Evolutionary conservation across 2,797 vertebrate genomes (phyloP), one percentile per base, ranked within the genome.

Genomic region (Amphiprion clarkii): DNA sequence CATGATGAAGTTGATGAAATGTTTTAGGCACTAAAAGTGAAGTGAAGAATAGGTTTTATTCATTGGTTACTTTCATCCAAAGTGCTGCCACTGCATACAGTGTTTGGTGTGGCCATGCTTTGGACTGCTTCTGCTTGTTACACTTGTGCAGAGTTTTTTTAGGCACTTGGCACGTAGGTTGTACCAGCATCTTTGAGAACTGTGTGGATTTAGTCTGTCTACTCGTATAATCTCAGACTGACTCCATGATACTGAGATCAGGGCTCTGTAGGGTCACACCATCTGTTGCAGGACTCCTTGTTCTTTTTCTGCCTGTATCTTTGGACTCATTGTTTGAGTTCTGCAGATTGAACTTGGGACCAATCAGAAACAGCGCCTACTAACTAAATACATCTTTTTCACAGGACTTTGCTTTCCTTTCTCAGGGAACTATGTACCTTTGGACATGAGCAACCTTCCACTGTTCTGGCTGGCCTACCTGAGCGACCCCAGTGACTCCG

Each of bases 401-500:
- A 49, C n/a, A 11, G 48, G 1, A 3, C 48, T 49, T 19, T 10
- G 29, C 25, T 48, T 67, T 3, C 17, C 10, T 5, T 71, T 69
- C 49, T 60, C 74, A 96, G 95, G 94, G 5, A 81, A 92, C 51
- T 96, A 96, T 60, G 61, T 93, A 46, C 36, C 86, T 0, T 88
- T 96, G 94, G 93, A 95, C 74, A 95, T 95, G 88, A 93, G 72
- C 7, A 53, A 65, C 6, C 90, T 95, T 7, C 96, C 95, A 0
- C 64, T 33, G 0, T 95, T 96, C 78, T 96, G 96, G 96, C 77
- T 96, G 66, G 95, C 95, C 33, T 96, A 95, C 80, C 87, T 96
- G 78, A 93, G 94, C 1, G 95, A 96, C 86, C 95, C 96, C 52
- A 96, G 96, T 44, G 95, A 96, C 87, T 96, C 96, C 5, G 95